Evolutionary conservation across 2,113 vertebrate species (phyloP).

Genomic region (Halcyon senegalensis): DNA sequence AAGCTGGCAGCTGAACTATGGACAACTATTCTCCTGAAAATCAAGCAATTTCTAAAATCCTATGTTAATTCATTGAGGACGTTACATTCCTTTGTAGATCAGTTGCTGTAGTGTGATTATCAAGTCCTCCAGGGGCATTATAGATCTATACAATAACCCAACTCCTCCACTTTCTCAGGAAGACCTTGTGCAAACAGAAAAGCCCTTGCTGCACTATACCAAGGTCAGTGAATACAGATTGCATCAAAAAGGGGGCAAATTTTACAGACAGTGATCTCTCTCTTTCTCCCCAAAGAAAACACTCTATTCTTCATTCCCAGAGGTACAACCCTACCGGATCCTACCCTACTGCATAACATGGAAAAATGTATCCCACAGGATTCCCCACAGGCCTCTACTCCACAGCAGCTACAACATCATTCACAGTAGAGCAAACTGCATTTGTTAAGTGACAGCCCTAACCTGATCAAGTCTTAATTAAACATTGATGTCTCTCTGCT

Average conservation of each 20-base stretch:
- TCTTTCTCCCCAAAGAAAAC: background rate
- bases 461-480: background rate
- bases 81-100: background rate
- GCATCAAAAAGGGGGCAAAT: background rate
- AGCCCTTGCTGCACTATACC: background rate
- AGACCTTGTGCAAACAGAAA: background rate
- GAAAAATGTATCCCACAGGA: background rate
- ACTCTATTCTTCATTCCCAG: background rate
- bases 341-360: background rate
- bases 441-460: background rate
- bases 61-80: background rate
- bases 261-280: background rate
- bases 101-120: background rate
- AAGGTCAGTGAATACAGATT: background rate
- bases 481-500: background rate
- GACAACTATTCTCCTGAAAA: background rate
- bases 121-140: background rate
- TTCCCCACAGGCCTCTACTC: background rate
- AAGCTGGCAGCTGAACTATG: slow-evolving; percentile 17
- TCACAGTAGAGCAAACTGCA: background rate
- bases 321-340: background rate
- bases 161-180: background rate
- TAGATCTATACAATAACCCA: background rate
- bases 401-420: background rate
- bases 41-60: background rate